Evolutionary conservation across 1,140 invertebrate species (phyloP), one percentile per base, ranked within the genome.

Genomic region (Euwallacea similis): DNA sequence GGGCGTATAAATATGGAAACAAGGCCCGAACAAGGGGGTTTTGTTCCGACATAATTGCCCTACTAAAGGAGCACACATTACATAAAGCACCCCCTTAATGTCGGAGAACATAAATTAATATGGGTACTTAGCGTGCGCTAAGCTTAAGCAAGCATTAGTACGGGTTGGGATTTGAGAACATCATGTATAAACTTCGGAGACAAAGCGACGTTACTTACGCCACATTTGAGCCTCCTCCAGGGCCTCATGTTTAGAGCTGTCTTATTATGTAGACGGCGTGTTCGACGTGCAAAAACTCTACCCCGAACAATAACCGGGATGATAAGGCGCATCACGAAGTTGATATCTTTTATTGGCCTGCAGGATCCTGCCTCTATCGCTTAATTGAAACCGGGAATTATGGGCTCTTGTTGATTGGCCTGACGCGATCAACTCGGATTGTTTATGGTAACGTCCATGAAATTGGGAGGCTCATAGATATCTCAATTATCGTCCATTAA

Each of bases 381-480:
- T 69, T 69, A 69, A 69, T 69, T 69, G 67, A 69, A 69, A 69
- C 59, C 58, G 62, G 67, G 67, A 69, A 61, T 69, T 69, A 69
- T 44, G 67, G 59, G 67, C 67, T 15, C 56, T 60, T 62, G 67
- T 62, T 69, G 67, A 69, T 69, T 69, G 67, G 67, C 58, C 21
- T 69, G 58, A 68, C 56, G 55, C 16, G 41, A 33, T 46, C 43
- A 68, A 68, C 50, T 60, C 55, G 66, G 55, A 59, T 60, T 68
- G 66, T 68, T 68, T 59, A 59, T 60, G 53, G 33, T 54, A 56
- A 66, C 64, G 64, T 59, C 8, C 15, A 59, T 59, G 56, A 59
- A 59, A 41, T 41, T 21, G 16, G 56, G 56, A 7, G 16, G 21
- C 33, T 42, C 33, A 6, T n/a, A 10, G 10, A 42, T 42, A 41